Evolutionary conservation across 1,140 invertebrate genomes (phyloP), one percentile per base, ranked within the genome.

Genomic region (Agrypnia vestita): DNA sequence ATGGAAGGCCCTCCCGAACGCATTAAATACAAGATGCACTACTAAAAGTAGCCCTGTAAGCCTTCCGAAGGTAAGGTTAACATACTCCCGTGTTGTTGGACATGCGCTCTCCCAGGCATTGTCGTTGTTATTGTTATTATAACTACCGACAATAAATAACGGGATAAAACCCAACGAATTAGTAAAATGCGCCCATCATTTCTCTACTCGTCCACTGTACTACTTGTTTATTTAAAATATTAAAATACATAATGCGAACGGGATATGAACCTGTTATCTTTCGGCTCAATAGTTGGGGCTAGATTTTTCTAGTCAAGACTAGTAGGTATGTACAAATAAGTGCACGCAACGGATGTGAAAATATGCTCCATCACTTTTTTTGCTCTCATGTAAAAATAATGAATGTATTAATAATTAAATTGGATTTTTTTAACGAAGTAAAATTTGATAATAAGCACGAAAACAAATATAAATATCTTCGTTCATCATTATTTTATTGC

Each of bases 141-240:
- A 82, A 79, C 81, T 76, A 76, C 74, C 49, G 59, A 82, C 81
- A 72, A 82, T 82, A 82, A 82, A 82, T 82, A 82, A 82, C 81
- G 78, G 78, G 78, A 82, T 82, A 78, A 69, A 82, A 82, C 81
- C 81, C 78, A 76, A 82, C 81, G 81, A 82, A 82, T 82, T 82
- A 82, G 81, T 82, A 80, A 80, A 80, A 82, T 76, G 81, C 81
- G 71, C 76, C 81, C 81, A 72, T 64, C 12, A 25, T 19, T 80
- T 76, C 67, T 47, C 17, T 49, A 15, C n/a, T 15, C 51, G 56
- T 74, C 72, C 59, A 64, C 64, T 71, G 74, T 80, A 74, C 69
- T 78, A 62, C 73, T 46, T 82, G 81, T 82, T 82, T 82, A 82
- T 82, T 80, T 82, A 69, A 82, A 82, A 80, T 82, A 82, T 82